Evolutionary conservation across 2,113 vertebrate species (phyloP).

Genomic region (Motacilla alba): DNA sequence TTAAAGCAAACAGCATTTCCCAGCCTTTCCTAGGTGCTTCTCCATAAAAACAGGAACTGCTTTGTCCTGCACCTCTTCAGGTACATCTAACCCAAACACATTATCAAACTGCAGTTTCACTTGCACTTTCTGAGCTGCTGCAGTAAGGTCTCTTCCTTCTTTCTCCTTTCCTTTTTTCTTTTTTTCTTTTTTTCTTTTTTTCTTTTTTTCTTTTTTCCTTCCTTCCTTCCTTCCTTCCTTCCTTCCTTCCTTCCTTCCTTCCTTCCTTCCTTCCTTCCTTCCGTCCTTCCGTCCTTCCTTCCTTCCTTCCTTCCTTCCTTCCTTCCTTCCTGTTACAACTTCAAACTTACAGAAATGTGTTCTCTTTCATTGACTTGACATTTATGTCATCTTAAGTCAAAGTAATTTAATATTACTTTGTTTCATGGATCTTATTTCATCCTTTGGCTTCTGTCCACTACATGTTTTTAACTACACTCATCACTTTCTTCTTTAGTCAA

Average conservation of each 20-base stretch:
- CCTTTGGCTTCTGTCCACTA: background rate
- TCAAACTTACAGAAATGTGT: background rate
- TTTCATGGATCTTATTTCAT: background rate
- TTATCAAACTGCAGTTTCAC: background rate
- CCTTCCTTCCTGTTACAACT: background rate
- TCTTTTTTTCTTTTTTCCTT: too few species aligned
- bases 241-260: background rate
- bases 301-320: background rate
- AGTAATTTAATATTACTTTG: background rate
- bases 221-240: background rate
- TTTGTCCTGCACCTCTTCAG: background rate
- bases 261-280: too few species aligned
- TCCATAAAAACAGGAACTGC: background rate
- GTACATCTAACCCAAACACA: background rate
- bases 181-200: too few species aligned
- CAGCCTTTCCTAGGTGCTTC: background rate
- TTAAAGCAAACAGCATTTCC: background rate
- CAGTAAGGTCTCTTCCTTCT: background rate
- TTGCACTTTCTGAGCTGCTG: background rate
- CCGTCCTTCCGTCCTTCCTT: too few species aligned
- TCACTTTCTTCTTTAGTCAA: background rate
- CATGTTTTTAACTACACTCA: background rate
- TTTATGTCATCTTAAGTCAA: background rate
- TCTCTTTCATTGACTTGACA: background rate
- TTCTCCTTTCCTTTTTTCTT: too few species aligned